Evolutionary conservation across 2,888 invertebrate genomes (phyloP), one percentile per base, ranked within the genome.

Genomic region (Clostera curtula): DNA sequence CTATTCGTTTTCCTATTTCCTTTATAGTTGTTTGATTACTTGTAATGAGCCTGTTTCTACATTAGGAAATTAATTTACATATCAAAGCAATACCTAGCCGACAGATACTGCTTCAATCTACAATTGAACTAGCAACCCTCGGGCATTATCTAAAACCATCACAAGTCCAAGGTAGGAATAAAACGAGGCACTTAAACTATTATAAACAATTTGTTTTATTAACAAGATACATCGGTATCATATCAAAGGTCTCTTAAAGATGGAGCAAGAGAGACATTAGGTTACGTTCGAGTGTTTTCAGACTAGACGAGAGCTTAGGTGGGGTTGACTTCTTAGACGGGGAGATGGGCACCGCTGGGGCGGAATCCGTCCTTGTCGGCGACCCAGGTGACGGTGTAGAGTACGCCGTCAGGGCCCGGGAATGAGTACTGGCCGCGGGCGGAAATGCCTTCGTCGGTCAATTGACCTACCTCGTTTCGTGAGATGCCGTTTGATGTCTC

Each of bases 281-380:
- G 35, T 32, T 34, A 19, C 28, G 45, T 36, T 35, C 62, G 71
- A 69, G 69, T 67, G 67, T 69, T 70, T 67, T 64, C n/a, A 60
- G 70, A 70, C 71, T 71, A 73, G 71, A 71, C 47, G 32, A 40
- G 44, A 31, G 25, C 36, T 34, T 41, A 30, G 17, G n/a, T n/a
- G n/a, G 43, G 25, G 17, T 11, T 10, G 7, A 21, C 24, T 34
- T 31, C 64, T 65, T 65, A 10, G 36, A 29, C 26, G 56, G 77
- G 76, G 18, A 80, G 28, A 32, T 79, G 76, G 23, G 56, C 55
- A 7, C 65, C 76, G 7, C 28, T 17, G 55, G 87, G 71, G 42
- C 76, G 75, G 83, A 85, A 88, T 7, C 88, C 88, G 44, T 71
- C 51, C 56, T 84, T 73, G 59, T 85, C 61, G 19, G 88, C 86